Conservation (phyloP, 2,888 invertebrate species). For the Epinotia brunnichana region DNA sequence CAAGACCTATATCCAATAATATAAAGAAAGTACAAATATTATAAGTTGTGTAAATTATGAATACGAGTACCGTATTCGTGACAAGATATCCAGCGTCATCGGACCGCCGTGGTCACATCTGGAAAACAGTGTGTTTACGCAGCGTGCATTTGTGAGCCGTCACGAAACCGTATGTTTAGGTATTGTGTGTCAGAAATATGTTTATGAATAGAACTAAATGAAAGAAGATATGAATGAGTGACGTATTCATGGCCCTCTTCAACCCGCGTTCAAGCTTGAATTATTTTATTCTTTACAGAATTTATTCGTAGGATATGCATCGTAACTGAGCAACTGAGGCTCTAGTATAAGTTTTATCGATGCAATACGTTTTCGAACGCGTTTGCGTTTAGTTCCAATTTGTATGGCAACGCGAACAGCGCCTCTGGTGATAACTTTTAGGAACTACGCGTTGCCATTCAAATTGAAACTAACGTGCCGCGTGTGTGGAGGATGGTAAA, state of each 20-base stretch:
- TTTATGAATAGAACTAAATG: background rate
- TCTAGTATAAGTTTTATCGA: no score
- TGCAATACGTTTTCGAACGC: no score
- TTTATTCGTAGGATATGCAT: background rate
- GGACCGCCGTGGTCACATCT: background rate
- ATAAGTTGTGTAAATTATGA: background rate
- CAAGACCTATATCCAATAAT: no score
- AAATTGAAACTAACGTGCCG: no score
- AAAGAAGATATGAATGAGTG: conserved; percentile 1
- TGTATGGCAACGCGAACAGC: no score
- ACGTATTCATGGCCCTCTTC: conserved; percentile 1
- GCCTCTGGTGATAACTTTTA: no score
- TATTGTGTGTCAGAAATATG: background rate
- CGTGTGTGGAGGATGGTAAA: no score
- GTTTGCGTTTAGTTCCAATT: no score
- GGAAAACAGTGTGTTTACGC: conserved; percentile 2
- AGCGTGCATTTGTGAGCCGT: conserved; percentile 6
- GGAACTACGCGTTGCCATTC: no score
- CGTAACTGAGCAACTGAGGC: background rate
- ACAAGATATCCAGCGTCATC: background rate
- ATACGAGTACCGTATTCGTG: background rate
- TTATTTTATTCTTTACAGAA: background rate
- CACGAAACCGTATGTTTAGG: background rate
- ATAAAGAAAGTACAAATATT: background rate
- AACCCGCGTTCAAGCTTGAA: background rate